These are phyloP conservation scores for Polydrusus pterygomalis DNA, from an alignment of 2,888 invertebrate species.

Conservation along the genomic window DNA sequence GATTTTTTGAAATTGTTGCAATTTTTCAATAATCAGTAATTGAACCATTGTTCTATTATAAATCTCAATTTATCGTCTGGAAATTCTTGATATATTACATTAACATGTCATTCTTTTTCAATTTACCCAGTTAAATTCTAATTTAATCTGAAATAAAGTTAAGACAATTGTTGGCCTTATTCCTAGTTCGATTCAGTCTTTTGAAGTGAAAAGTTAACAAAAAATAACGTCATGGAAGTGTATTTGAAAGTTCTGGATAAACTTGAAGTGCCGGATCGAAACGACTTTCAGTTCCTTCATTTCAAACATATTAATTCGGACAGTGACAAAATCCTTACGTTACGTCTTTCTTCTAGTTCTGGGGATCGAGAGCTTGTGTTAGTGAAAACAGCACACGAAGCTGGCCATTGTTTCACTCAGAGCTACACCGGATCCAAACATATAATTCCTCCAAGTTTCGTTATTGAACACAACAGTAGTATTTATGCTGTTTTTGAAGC, in stretches of 20 bases:
- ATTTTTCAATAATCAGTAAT: background rate
- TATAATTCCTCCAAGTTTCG: background rate
- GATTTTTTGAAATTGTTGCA: background rate
- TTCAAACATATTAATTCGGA: background rate
- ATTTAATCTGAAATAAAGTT: slow-evolving; percentile 1
- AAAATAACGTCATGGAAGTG: slow-evolving; percentile 2
- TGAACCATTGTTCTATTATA: slow-evolving; percentile 15
- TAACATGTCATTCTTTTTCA: slow-evolving; percentile 1
- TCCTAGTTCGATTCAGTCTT: background rate
- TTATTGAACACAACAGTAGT: background rate
- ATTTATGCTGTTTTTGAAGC: background rate
- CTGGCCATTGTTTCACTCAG: background rate
- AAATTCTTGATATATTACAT: background rate
- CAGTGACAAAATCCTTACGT: background rate
- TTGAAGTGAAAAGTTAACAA: slow-evolving; percentile 1
- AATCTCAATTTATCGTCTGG: background rate
- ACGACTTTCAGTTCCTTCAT: background rate
- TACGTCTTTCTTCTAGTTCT: background rate
- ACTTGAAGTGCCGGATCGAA: background rate
- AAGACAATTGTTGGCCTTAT: background rate
- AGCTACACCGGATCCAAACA: background rate
- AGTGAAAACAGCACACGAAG: background rate
- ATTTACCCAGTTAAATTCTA: background rate
- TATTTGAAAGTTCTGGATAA: slow-evolving; percentile 9
- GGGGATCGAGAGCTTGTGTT: slow-evolving; percentile 2